Percentiles rank a stretch among this genome's conserved stretches.
Evolutionary conservation across 2,113 vertebrate species (phyloP).

Genomic region (Amphiprion percula): DNA sequence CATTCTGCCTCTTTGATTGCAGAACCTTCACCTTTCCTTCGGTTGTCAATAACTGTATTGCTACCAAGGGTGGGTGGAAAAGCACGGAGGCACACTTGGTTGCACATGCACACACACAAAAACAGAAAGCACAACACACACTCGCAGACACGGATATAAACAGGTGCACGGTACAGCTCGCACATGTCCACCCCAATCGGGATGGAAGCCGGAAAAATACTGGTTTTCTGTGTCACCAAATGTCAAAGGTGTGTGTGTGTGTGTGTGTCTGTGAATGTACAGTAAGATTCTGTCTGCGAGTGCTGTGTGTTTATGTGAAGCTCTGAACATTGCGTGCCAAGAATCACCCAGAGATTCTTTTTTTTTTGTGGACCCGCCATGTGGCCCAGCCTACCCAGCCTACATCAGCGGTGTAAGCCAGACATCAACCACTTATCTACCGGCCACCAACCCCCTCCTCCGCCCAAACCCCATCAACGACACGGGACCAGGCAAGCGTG

Average conservation of each 20-base stretch:
- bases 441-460: conserved; percentile 32
- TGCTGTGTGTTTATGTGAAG: conserved; percentile 8
- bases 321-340: conserved; percentile 82
- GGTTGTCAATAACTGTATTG: conserved; percentile 69
- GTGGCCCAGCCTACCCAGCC: conserved; percentile 61
- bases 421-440: conserved; percentile 80
- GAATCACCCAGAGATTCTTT: conserved; percentile 75
- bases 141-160: not conserved
- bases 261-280: not conserved
- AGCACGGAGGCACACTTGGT: conserved; percentile 29
- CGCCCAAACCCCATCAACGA: conserved; percentile 71
- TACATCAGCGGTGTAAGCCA: conserved; percentile 57
- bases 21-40: conserved; percentile 69
- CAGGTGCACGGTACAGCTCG: conserved; percentile 24
- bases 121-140: conserved; percentile 5
- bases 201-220: not conserved
- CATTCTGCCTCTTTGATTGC: conserved; percentile 77
- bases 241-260: conserved; percentile 25
- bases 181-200: not conserved
- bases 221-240: conserved; percentile 26
- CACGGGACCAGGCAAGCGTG: conserved; percentile 85
- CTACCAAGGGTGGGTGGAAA: conserved; percentile 50
- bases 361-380: conserved; percentile 69
- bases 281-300: conserved; percentile 5
- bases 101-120: not conserved